Evolutionary conservation across 1,140 invertebrate species (phyloP).

Genomic region (Eurytemora carolleeae): DNA sequence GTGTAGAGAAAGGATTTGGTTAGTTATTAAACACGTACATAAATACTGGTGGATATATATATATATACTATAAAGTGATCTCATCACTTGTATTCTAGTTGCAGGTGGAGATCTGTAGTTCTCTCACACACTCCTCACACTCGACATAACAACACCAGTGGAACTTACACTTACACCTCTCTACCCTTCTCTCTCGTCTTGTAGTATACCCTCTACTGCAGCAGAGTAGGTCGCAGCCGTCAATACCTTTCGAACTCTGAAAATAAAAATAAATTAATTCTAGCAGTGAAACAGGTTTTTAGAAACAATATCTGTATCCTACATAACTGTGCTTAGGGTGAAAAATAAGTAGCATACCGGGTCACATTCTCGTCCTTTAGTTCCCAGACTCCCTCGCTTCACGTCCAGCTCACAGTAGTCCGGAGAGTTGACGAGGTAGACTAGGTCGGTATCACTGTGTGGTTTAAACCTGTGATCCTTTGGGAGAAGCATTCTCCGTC

Average conservation of each 20-base stretch:
- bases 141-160: constrained; percentile 76
- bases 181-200: constrained; percentile 40
- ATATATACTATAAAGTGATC: no score
- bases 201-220: constrained; percentile 56
- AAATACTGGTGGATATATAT: no score
- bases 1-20: no score
- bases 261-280: constrained; percentile 16
- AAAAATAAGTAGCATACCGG: constrained; percentile 30
- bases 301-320: background rate
- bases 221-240: constrained; percentile 75
- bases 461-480: constrained; percentile 22
- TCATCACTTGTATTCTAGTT: no score
- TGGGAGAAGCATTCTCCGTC: constrained; percentile 22
- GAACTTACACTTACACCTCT: constrained; percentile 69
- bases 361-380: constrained; percentile 61
- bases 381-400: constrained; percentile 54
- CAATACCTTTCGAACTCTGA: constrained; percentile 37
- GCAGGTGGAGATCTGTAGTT: constrained; percentile 45
- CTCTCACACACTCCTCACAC: constrained; percentile 52
- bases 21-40: no score
- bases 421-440: constrained; percentile 60
- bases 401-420: constrained; percentile 63
- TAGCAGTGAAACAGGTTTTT: background rate
- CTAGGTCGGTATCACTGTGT: constrained; percentile 37
- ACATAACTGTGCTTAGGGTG: constrained; percentile 1